A percentile compares a stretch with the other conserved stretches of the same genome.
phyloP scores from a whole-genome alignment of 2,113 vertebrate genomes.

The Pavo muticus region DNA sequence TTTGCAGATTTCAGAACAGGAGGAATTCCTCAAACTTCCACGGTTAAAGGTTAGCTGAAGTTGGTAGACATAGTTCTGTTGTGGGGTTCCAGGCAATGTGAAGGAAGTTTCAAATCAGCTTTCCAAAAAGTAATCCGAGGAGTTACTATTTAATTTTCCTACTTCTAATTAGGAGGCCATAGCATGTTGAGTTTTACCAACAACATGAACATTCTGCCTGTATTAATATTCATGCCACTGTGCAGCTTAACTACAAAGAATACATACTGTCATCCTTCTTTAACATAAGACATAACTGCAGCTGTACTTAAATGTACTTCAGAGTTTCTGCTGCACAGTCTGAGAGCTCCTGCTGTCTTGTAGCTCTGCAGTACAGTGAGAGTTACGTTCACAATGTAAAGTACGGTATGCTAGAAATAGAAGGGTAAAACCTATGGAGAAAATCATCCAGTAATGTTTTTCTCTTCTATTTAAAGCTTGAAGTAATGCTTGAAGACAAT shows the following conservation, averaged over 20 bases:
- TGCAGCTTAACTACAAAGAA: neutral
- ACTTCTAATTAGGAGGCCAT: neutral
- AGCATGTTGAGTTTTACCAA: neutral
- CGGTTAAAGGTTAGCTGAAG: slow-evolving; percentile 88
- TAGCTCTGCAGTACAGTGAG: neutral
- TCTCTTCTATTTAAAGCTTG: slow-evolving; percentile 84
- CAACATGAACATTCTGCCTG: neutral
- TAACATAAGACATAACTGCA: neutral
- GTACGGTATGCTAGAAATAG: neutral
- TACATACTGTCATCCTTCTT: fast-evolving
- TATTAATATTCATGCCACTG: neutral
- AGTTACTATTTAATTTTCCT: neutral
- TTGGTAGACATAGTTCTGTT: neutral
- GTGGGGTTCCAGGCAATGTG: fast-evolving
- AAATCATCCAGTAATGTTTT: neutral
- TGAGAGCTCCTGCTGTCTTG: neutral
- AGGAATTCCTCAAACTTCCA: slow-evolving; percentile 98
- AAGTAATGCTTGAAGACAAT: slow-evolving; percentile 98
- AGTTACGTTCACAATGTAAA: neutral
- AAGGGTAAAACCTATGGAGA: neutral
- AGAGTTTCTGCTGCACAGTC: neutral
- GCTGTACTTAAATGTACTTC: neutral
- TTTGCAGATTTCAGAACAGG: slow-evolving; percentile 93
- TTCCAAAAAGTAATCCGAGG: neutral
- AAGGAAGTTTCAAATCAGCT: too few relatives aligned